Base-by-base conservation (phyloP, 2,888 invertebrate species). In the Sialis lutaria region DNA sequence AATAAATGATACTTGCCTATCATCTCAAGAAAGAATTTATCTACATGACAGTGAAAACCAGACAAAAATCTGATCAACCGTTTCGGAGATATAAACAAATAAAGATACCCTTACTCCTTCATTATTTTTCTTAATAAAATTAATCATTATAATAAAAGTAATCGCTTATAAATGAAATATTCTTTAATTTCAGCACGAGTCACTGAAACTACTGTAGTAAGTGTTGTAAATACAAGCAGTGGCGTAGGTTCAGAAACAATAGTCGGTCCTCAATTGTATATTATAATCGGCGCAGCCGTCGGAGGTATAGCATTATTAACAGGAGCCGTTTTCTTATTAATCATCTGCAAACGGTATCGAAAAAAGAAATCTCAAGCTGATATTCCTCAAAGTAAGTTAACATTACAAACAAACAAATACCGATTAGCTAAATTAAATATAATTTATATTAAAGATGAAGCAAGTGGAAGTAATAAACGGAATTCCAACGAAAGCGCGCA, bases 211-310 rank as follows among this genome's bases (percentile, higher is more conserved):
- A 13, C 44, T 10, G 13, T 34, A 44, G 34, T 40, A 4, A 10
- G 13, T 8, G 39, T 13, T 35, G 44, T 10, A 12, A 33, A 13
- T 8, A 44, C 44, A 34, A 34, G 22, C 6, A 35, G 35, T 12
- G 30, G 34, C 5, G 30, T 35, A 6, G 13, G 13, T 1, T 9
- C 22, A 9, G 35, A 9, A n/a, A 44, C 33, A 6, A n/a, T 40
- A 33, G 32, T 7, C 33, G 12, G 33, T 50, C 53, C 50, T 55
- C 57, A 59, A 41, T 51, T 77, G 53, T 75, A 76, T 54, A 66
- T 76, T 2, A 68, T 76, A 40, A 65, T 76, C 34, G 76, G 74
- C 0, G 70, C 70, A 32, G 71, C 68, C 13, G 65, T 75, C 22
- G 69, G 72, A 9, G 71, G 70, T 5, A 60, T 71, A 37, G 60